Evolutionary conservation across 2,888 invertebrate species (phyloP), one percentile per base, ranked within the genome.

Genomic region (Dysmachus trigonus): DNA sequence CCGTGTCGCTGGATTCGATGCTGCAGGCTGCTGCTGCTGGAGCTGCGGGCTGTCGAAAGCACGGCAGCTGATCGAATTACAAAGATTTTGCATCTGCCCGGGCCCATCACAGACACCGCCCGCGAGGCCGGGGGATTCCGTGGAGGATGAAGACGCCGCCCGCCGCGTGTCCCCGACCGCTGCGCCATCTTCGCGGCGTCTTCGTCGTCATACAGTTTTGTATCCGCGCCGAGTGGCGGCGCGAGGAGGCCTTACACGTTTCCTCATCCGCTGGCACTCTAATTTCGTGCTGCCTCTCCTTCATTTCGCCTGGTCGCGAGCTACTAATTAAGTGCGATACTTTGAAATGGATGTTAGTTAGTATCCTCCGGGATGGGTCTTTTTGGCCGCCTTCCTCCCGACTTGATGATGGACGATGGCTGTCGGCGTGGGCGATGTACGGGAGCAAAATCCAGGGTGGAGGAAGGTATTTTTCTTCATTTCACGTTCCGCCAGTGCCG

Each of bases 241-340:
- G 62, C 27, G 62, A 62, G 47, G 47, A 62, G 62, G 18, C 27
- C 27, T 27, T 62, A 22, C 62, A 22, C 62, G 62, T 27, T 38
- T 41, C 77, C 77, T 77, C 77, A 51, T 41, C 77, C 30, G 47
- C 27, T 30, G 30, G 77, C 77, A 77, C 77, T 77, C 30, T 30
- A 41, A 77, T 77, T 77, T 77, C 77, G 30, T 77, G 77, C n/a
- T 51, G 47, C 47, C 47, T 77, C 47, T 77, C 47, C 47, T 77
- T 77, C 51, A 27, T 51, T 77, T 47, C 30, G 27, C 47, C 15
- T 27, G 30, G 77, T 77, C 62, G 62, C 81, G 62, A 35, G 81
- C 81, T 82, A 82, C 81, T 82, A 82, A 82, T 82, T 82, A 82
- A 82, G 81, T 82, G 81, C 81, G 62, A 82, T 53, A 82, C 62